A percentile compares a stretch with the other conserved stretches of the same genome.
phyloP scores from a whole-genome alignment of 2,888 invertebrate genomes.

The Euproctis similis region DNA sequence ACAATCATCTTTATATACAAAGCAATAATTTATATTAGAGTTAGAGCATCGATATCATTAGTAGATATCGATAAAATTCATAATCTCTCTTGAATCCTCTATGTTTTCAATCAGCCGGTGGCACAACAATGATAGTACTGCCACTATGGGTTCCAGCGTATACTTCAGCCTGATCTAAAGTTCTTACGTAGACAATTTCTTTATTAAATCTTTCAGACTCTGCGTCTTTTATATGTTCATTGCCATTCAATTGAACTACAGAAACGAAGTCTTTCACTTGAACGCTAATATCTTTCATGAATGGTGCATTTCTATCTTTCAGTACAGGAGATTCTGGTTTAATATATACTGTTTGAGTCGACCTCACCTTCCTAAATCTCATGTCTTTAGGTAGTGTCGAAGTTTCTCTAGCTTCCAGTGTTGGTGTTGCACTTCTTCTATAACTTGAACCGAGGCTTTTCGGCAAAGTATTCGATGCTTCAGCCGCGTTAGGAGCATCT shows the following conservation, averaged over 20 bases:
- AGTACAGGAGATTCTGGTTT: slow-evolving; percentile 45
- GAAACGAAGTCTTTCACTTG: slow-evolving; percentile 56
- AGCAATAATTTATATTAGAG: slow-evolving; percentile 7
- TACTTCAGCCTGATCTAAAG: slow-evolving; percentile 53
- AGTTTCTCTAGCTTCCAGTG: slow-evolving; percentile 45
- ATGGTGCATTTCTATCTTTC: background rate
- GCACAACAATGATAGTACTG: slow-evolving; percentile 63
- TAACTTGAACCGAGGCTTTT: slow-evolving; percentile 56
- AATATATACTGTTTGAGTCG: slow-evolving; percentile 64
- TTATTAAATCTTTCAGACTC: slow-evolving; percentile 42
- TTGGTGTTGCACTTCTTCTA: slow-evolving; percentile 49
- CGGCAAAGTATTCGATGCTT: slow-evolving; percentile 45
- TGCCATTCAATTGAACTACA: slow-evolving; percentile 57
- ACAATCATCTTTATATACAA: slow-evolving; percentile 3
- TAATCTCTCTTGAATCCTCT: background rate
- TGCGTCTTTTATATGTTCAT: slow-evolving; percentile 43
- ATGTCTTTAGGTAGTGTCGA: slow-evolving; percentile 66
- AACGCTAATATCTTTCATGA: slow-evolving; percentile 32
- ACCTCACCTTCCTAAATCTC: slow-evolving; percentile 60
- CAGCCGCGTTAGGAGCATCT: slow-evolving; percentile 11
- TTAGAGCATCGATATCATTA: slow-evolving; percentile 4
- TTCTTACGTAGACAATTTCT: slow-evolving; percentile 51
- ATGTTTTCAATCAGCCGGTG: slow-evolving; percentile 57
- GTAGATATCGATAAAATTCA: slow-evolving; percentile 4
- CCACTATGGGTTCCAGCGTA: slow-evolving; percentile 57